Conservation (phyloP, 2,797 vertebrate genomes). For the Anguilla anguilla region DNA sequence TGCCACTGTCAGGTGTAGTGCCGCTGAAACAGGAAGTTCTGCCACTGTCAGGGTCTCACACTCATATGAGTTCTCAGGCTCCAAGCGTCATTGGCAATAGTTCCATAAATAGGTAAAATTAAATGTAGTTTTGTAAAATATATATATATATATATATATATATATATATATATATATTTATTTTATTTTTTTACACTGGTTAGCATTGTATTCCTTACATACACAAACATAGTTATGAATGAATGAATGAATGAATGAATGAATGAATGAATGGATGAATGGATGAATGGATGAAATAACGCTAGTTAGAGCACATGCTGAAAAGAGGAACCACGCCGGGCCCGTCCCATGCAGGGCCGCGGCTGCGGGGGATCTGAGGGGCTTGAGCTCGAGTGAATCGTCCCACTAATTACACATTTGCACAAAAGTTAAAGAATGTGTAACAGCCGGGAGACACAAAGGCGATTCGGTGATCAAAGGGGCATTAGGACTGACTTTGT, state of each 20-base stretch:
- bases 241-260: not conserved
- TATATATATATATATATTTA: too few species aligned
- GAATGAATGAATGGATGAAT: not conserved
- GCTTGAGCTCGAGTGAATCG: constrained; percentile 22
- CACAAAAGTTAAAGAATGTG: constrained; percentile 39
- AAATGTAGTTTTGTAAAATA: too few species aligned
- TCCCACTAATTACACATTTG: constrained; percentile 37
- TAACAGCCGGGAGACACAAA: constrained; percentile 31
- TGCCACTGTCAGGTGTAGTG: too few species aligned
- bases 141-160: too few species aligned
- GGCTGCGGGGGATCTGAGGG: not conserved
- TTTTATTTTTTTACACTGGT: not conserved
- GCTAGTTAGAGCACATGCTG: not conserved
- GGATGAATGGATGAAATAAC: not conserved
- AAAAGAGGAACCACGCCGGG: not conserved
- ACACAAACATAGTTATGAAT: not conserved
- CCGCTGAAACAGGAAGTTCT: too few species aligned
- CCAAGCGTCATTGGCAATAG: too few species aligned
- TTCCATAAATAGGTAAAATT: too few species aligned
- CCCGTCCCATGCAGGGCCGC: not conserved
- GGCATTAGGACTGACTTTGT: constrained; percentile 38
- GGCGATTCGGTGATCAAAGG: constrained; percentile 37
- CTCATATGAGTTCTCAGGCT: too few species aligned
- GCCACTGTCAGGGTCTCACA: too few species aligned
- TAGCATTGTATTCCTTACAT: not conserved